A percentile compares a stretch with the other conserved stretches of the same genome.
Conservation (phyloP, 2,888 invertebrate genomes). For the Taphrorychus bicolor region DNA sequence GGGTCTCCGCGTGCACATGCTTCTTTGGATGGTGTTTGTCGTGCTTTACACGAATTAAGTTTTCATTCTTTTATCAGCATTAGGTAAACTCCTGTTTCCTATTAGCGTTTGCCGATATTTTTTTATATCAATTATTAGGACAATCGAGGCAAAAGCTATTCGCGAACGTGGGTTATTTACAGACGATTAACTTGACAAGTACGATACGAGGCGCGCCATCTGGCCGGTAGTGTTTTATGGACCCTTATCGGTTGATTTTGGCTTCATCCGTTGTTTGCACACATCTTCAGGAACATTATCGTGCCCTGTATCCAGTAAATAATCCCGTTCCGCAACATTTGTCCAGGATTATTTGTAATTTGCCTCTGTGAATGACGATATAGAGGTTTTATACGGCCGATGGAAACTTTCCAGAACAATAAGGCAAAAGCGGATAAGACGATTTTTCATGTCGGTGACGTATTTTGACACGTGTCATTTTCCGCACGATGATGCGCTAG, state of each 20-base stretch:
- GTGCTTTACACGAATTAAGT: too few species aligned
- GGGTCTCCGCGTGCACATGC: slow-evolving; percentile 7
- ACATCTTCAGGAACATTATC: slow-evolving; percentile 15
- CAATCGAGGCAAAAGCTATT: too few species aligned
- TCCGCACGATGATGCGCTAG: slow-evolving; percentile 32
- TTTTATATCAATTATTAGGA: too few species aligned
- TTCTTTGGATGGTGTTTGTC: too few species aligned
- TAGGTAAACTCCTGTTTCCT: too few species aligned
- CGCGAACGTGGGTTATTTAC: slow-evolving; percentile 34
- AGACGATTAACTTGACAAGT: slow-evolving; percentile 32
- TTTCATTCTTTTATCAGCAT: too few species aligned
- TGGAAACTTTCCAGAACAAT: not conserved
- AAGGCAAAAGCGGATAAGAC: not conserved
- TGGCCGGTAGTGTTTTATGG: slow-evolving; percentile 26
- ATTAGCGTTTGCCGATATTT: too few species aligned
- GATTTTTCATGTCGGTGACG: slow-evolving; percentile 20
- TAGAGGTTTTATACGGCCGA: too few species aligned
- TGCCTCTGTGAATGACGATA: not conserved
- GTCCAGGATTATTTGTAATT: slow-evolving; percentile 22
- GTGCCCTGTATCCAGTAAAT: slow-evolving; percentile 21
- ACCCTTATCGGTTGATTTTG: slow-evolving; percentile 27
- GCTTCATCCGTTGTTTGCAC: slow-evolving; percentile 21
- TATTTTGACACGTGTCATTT: slow-evolving; percentile 36
- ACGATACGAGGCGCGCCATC: slow-evolving; percentile 27
- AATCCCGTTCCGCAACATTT: slow-evolving; percentile 23